phyloP scores from a whole-genome alignment of 2,888 invertebrate genomes.

The Allacma fusca region DNA sequence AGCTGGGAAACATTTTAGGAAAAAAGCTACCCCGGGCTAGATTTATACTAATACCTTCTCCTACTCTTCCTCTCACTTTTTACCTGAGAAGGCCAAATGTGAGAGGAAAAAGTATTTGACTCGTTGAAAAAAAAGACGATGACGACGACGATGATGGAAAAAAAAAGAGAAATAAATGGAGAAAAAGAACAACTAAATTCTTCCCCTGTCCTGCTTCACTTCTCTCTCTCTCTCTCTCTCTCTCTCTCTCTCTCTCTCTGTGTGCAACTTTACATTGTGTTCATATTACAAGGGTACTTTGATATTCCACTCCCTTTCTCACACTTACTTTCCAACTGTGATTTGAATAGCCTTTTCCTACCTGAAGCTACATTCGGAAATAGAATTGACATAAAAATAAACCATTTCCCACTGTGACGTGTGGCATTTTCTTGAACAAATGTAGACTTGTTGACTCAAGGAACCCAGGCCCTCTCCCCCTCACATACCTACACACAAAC shows the following conservation, averaged over 20 bases:
- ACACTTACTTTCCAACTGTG: constrained; percentile 8
- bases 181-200: too few species aligned
- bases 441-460: too few species aligned
- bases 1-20: background rate
- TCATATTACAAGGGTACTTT: background rate
- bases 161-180: too few species aligned
- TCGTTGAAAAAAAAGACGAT: too few species aligned
- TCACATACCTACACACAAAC: background rate
- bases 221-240: too few species aligned
- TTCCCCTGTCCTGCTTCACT: too few species aligned
- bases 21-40: background rate
- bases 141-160: too few species aligned
- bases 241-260: too few species aligned
- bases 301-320: background rate
- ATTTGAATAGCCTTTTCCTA: constrained; percentile 7
- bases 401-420: background rate
- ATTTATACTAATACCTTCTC: constrained; percentile 17
- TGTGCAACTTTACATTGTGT: too few species aligned
- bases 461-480: too few species aligned
- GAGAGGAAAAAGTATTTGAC: too few species aligned
- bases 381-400: background rate
- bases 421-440: background rate
- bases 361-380: background rate
- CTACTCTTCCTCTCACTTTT: background rate
- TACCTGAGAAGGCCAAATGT: background rate